Evolutionary conservation across 1,140 invertebrate genomes (phyloP), one percentile per base, ranked within the genome.

Genomic region (Sipha flava): DNA sequence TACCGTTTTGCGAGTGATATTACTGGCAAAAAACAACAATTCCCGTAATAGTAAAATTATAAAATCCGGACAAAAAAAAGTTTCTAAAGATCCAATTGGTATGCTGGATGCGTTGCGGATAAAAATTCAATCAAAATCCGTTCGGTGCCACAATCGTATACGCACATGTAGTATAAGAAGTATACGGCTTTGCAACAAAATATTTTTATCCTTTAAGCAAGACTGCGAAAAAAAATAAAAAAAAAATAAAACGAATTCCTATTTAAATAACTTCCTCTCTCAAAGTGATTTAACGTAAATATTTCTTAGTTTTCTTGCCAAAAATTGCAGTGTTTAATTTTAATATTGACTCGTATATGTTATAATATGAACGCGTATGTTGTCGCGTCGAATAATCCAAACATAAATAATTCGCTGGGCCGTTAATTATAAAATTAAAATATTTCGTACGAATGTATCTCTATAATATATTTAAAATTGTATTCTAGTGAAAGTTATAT

Each of bases 111-210:
- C 23, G 14, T 70, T 7, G 6, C 34, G 23, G 40, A 47, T 66
- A 70, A 70, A 70, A 70, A 70, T 70, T 70, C 66, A 70, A 70
- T 70, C 66, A 70, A 47, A 70, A 70, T 70, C 66, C 16, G 43
- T 70, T 45, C 23, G 40, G 18, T 29, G 14, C 66, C 23, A n/a
- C 14, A 47, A 18, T 70, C 40, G 16, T 70, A 23, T 47, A 47
- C 18, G n/a, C 43, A 66, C 21, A 43, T 66, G 43, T 21, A 40
- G 21, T 64, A 40, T 37, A 64, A 40, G 6, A n/a, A 31, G 4
- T 40, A 40, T 26, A 29, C 64, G 31, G 64, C 23, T 68, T 68
- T 68, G 12, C 37, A 45, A 45, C 64, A 26, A 68, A 68, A 68
- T 68, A 31, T 68, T 68, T 45, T 68, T 37, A 68, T 68, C 64